These are phyloP conservation scores for Vanessa cardui DNA, from an alignment of 2,888 invertebrate genomes.

Conservation along the genomic window DNA sequence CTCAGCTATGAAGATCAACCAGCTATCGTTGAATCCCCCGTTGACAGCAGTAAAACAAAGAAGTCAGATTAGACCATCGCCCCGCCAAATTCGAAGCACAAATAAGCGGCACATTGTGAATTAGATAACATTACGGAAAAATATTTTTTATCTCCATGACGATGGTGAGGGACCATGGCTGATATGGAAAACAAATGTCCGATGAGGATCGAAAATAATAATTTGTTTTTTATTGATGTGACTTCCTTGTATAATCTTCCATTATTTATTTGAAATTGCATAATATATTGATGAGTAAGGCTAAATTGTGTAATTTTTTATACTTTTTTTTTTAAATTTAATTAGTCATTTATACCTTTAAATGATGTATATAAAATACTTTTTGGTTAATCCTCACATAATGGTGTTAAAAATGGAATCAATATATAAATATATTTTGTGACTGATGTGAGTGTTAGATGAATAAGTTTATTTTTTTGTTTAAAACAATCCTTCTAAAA, in stretches of 20 bases:
- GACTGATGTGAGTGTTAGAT: slow-evolving; percentile 47
- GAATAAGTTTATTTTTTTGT: slow-evolving; percentile 54
- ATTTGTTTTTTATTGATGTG: not conserved
- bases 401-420: slow-evolving; percentile 42
- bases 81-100: slow-evolving; percentile 38
- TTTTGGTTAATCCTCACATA: slow-evolving; percentile 40
- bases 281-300: slow-evolving; percentile 14
- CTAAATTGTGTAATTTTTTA: slow-evolving; percentile 24
- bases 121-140: slow-evolving; percentile 37
- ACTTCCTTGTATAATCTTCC: slow-evolving; percentile 30
- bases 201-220: not conserved
- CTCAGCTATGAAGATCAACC: slow-evolving; percentile 76
- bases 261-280: slow-evolving; percentile 18
- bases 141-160: slow-evolving; percentile 20
- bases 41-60: slow-evolving; percentile 58
- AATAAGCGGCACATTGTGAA: slow-evolving; percentile 41
- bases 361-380: slow-evolving; percentile 12
- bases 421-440: slow-evolving; percentile 48
- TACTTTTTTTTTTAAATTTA: not conserved
- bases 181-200: not conserved
- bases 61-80: slow-evolving; percentile 63
- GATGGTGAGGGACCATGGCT: slow-evolving; percentile 32
- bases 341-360: not conserved
- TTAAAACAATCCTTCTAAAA: slow-evolving; percentile 17
- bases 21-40: slow-evolving; percentile 50